phyloP scores from a whole-genome alignment of 1,140 invertebrate genomes.

The Euura lappo region DNA sequence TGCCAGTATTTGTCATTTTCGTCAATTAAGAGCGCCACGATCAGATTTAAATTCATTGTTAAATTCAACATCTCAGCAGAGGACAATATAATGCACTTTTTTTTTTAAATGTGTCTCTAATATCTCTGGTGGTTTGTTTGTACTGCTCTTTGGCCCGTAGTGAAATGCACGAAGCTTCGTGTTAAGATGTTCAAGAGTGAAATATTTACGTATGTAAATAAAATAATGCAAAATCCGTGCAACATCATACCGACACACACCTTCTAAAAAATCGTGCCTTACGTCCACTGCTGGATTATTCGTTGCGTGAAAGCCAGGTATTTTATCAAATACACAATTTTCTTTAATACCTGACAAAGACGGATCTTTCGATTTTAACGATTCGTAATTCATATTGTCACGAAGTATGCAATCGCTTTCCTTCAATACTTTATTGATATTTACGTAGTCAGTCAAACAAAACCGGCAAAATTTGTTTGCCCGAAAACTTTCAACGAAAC shows the following conservation, averaged over 20 bases:
- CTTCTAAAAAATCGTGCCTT: constrained; percentile 15
- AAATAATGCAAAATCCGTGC: constrained; percentile 16
- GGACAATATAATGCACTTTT: constrained; percentile 20
- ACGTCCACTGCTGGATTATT: constrained; percentile 7
- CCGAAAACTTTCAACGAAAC: constrained; percentile 40
- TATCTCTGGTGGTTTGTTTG: constrained; percentile 24
- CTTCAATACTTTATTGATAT: constrained; percentile 27
- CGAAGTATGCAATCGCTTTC: constrained; percentile 30
- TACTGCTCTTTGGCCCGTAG: constrained; percentile 21
- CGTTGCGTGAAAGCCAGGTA: constrained; percentile 6
- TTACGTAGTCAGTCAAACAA: constrained; percentile 33
- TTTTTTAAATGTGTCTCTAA: constrained; percentile 16
- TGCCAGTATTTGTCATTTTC: constrained; percentile 18
- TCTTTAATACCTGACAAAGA: background rate
- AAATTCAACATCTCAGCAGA: constrained; percentile 26
- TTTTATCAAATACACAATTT: constrained; percentile 8
- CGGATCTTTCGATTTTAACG: too few relatives aligned
- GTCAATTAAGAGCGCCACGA: constrained; percentile 22
- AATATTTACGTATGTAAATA: constrained; percentile 15
- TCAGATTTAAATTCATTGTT: constrained; percentile 25
- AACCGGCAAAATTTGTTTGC: constrained; percentile 37
- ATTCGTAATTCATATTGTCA: constrained; percentile 21
- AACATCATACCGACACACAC: constrained; percentile 16
- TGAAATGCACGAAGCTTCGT: constrained; percentile 20
- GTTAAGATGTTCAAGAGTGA: constrained; percentile 23